Conservation (phyloP, 2,113 vertebrate species). For the Orientallactaga bullata region DNA sequence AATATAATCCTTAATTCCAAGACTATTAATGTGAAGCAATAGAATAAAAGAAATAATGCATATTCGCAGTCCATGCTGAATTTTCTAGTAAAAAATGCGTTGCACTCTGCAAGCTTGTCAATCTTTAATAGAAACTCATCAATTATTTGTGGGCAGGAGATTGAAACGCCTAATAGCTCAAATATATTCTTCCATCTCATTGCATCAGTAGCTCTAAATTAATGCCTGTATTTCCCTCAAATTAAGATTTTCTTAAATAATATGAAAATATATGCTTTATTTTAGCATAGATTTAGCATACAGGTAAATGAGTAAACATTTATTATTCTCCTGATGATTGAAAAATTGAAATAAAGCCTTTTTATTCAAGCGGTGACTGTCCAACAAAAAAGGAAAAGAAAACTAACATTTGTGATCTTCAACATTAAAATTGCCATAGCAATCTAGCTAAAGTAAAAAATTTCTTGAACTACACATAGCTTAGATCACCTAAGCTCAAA, state of each 20-base stretch:
- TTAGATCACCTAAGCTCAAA: conserved; percentile 74
- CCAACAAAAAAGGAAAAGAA: not conserved
- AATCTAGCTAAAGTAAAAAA: conserved; percentile 68
- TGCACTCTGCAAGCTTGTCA: conserved; percentile 90
- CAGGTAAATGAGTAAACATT: conserved; percentile 81
- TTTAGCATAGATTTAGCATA: conserved; percentile 86
- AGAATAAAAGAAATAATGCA: conserved; percentile 84
- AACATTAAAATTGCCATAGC: conserved; percentile 76
- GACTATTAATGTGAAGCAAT: conserved; percentile 82
- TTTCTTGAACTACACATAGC: conserved; percentile 78
- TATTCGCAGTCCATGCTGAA: conserved; percentile 86
- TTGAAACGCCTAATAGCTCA: conserved; percentile 93
- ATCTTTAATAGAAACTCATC: conserved; percentile 94
- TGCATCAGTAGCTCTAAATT: conserved; percentile 92
- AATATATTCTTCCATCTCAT: conserved; percentile 92
- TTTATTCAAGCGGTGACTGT: conserved; percentile 54
- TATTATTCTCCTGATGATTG: conserved; percentile 73
- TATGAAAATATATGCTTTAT: conserved; percentile 84
- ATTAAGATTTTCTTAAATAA: conserved; percentile 82
- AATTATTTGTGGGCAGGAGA: conserved; percentile 94
- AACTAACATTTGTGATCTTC: conserved; percentile 70
- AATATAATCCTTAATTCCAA: conserved; percentile 82
- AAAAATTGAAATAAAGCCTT: conserved; percentile 68
- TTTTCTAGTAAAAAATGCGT: conserved; percentile 90
- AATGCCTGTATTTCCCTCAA: conserved; percentile 86